Evolutionary conservation across 1,140 invertebrate species (phyloP).

Genomic region (Aphaenogaster rudis): DNA sequence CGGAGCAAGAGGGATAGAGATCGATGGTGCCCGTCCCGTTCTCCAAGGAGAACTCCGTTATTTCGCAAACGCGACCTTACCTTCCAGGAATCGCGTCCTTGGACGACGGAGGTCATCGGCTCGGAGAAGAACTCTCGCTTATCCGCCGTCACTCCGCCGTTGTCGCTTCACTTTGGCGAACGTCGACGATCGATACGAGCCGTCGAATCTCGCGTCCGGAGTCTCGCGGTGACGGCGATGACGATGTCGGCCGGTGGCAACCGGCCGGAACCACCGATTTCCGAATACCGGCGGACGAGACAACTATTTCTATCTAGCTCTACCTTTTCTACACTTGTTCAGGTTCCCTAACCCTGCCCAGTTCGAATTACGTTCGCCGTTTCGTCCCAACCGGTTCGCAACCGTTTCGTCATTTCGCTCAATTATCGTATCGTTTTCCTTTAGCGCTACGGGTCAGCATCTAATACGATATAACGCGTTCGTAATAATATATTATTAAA

Average conservation of each 20-base stretch:
- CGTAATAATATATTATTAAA: background rate
- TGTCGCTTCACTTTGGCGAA: constrained; percentile 64
- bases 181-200: constrained; percentile 65
- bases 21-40: constrained; percentile 21
- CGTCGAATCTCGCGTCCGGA: constrained; percentile 38
- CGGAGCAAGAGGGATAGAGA: constrained; percentile 13
- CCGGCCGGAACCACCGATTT: background rate
- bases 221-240: background rate
- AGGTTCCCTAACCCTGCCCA: background rate
- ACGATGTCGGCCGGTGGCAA: background rate
- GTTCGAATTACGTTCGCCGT: background rate
- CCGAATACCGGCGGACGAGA: background rate
- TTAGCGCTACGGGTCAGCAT: background rate
- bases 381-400: background rate
- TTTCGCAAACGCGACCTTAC: constrained; percentile 55
- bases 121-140: constrained; percentile 55
- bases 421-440: background rate
- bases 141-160: constrained; percentile 6
- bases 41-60: constrained; percentile 56
- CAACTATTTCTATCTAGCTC: constrained; percentile 2
- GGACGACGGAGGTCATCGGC: constrained; percentile 58
- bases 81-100: constrained; percentile 65
- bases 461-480: background rate
- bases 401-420: constrained; percentile 1
- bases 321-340: background rate